A percentile compares a stretch with the other conserved stretches of the same genome.
phyloP scores from a whole-genome alignment of 1,140 invertebrate species.

The Drosophila gunungcola region DNA sequence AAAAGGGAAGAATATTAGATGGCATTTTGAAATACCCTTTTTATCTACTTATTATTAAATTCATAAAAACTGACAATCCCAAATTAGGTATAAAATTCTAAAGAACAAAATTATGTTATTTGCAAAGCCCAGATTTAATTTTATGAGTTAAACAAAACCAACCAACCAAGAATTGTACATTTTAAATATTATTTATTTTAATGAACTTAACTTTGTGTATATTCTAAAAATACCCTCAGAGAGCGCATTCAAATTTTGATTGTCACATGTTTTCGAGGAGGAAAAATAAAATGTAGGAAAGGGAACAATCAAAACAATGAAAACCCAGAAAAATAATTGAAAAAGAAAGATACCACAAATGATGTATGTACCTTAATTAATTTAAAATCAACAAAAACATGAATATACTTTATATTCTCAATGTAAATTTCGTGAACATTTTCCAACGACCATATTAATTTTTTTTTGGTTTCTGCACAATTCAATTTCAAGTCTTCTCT shows the following conservation, averaged over 20 bases:
- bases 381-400: slow-evolving; percentile 13
- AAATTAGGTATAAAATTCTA: no score
- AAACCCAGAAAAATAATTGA: slow-evolving; percentile 4
- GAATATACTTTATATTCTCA: background rate
- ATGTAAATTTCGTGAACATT: slow-evolving; percentile 5
- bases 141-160: background rate
- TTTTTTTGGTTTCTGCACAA: slow-evolving; percentile 15
- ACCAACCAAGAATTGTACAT: no score
- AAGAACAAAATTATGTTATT: background rate
- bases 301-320: background rate
- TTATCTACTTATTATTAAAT: background rate
- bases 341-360: slow-evolving; percentile 9
- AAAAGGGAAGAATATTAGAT: background rate
- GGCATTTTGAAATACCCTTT: background rate
- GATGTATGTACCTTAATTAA: background rate
- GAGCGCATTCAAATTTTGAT: background rate
- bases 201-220: background rate
- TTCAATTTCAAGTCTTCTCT: slow-evolving; percentile 8
- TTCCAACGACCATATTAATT: background rate
- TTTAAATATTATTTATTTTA: background rate
- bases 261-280: background rate
- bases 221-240: background rate
- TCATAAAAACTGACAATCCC: background rate
- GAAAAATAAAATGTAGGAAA: background rate
- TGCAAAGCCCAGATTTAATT: background rate